Evolutionary conservation across 2,113 vertebrate species (phyloP).

Genomic region (Typhlomys cinereus): DNA sequence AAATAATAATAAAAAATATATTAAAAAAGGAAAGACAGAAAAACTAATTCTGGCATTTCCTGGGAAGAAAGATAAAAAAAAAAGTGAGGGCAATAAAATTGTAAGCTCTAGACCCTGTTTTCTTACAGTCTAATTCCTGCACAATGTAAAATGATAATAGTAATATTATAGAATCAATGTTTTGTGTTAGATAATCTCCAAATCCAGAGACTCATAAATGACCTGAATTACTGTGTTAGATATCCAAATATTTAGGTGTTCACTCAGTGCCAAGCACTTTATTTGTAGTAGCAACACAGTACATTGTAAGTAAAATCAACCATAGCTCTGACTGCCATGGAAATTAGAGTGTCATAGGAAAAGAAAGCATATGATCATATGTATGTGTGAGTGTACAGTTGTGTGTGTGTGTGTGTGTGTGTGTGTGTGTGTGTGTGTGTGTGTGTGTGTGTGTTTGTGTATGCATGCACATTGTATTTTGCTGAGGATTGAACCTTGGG

Average conservation of each 20-base stretch:
- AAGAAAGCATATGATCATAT: not conserved
- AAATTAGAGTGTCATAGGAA: not conserved
- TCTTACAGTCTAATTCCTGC: not conserved
- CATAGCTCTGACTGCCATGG: not conserved
- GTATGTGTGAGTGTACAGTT: too few species aligned
- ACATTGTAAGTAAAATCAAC: not conserved
- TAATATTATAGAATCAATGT: not conserved
- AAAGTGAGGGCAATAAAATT: not conserved
- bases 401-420: too few species aligned
- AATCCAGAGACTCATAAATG: not conserved
- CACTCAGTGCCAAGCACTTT: not conserved
- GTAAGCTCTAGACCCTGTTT: not conserved
- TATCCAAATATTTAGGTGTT: not conserved
- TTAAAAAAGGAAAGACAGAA: conserved; percentile 21
- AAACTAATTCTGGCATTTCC: too few species aligned
- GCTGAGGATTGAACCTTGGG: not conserved
- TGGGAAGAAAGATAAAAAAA: too few species aligned
- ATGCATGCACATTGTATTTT: too few species aligned
- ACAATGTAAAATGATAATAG: conserved; percentile 17
- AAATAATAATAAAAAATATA: too few species aligned
- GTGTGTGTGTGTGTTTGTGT: too few species aligned
- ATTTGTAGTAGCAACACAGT: conserved; percentile 1
- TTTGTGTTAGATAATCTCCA: not conserved
- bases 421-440: too few species aligned
- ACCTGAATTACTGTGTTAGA: not conserved